Percentiles rank a stretch among this genome's conserved stretches.
phyloP scores from a whole-genome alignment of 2,888 invertebrate species.

The Amphipoea lucens region DNA sequence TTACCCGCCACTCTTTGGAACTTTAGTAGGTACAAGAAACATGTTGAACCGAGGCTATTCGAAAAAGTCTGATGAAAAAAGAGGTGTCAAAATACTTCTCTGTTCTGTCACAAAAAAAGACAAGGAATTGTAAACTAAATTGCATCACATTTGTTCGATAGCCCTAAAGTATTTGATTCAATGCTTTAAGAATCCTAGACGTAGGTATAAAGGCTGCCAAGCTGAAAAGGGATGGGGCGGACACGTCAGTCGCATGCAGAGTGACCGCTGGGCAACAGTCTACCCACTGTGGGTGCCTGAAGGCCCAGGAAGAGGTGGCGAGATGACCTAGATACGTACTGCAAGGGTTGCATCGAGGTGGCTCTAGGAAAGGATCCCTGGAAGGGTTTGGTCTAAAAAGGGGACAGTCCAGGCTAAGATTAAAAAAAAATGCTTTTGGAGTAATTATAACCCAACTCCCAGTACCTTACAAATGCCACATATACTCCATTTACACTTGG shows the following conservation, averaged over 20 bases:
- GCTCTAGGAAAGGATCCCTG: not conserved
- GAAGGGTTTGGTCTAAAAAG: not conserved
- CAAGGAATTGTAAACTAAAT: not conserved
- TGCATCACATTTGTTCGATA: not conserved
- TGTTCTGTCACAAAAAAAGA: not conserved
- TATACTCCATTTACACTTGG: constrained; percentile 12
- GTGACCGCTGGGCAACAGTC: not conserved
- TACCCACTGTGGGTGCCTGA: not conserved
- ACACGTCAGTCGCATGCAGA: not conserved
- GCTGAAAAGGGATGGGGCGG: too few species aligned
- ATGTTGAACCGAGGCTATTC: not conserved
- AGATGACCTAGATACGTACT: not conserved
- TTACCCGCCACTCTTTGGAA: not conserved
- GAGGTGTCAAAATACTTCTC: not conserved
- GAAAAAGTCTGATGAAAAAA: constrained; percentile 1
- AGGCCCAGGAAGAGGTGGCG: not conserved
- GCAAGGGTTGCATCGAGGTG: not conserved
- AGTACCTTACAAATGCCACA: constrained; percentile 3
- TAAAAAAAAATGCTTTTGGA: not conserved
- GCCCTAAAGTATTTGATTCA: not conserved
- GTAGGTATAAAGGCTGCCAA: too few species aligned
- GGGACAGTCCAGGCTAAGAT: not conserved
- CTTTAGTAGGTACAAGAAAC: constrained; percentile 4
- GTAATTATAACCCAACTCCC: not conserved
- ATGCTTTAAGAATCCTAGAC: too few species aligned